These are phyloP conservation scores for Hozukius guyotensis DNA, from an alignment of 2,797 vertebrate genomes.

Conservation along the genomic window DNA sequence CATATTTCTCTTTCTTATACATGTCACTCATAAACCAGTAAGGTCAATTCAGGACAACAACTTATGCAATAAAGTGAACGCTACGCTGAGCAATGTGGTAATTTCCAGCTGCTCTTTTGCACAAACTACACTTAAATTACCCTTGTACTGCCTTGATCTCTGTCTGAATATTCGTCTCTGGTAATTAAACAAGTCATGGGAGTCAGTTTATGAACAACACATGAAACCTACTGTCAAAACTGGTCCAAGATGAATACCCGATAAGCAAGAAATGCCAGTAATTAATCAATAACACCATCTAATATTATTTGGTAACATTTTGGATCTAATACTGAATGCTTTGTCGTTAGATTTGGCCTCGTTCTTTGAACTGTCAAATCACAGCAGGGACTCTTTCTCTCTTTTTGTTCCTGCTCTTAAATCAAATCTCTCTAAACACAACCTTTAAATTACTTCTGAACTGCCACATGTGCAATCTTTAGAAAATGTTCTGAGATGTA, in stretches of 20 bases:
- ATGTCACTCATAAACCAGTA: neutral
- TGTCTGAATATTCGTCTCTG: constrained; percentile 19
- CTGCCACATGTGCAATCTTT: neutral
- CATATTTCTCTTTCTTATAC: neutral
- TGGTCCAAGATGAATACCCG: neutral
- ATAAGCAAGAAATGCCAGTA: neutral
- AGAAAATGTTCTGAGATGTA: neutral
- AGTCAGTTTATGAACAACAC: constrained; percentile 4
- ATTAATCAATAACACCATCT: neutral
- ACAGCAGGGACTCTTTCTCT: neutral
- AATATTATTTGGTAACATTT: neutral
- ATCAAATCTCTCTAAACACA: constrained; percentile 3
- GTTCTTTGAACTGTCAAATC: constrained; percentile 34
- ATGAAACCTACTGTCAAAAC: neutral
- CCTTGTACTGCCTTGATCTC: neutral
- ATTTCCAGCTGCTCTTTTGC: constrained; percentile 2
- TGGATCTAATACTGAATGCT: neutral
- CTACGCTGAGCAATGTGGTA: neutral
- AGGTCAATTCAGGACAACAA: constrained; percentile 6
- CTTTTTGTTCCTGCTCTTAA: constrained; percentile 9
- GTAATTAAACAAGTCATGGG: constrained; percentile 38
- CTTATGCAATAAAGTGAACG: neutral
- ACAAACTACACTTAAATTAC: neutral
- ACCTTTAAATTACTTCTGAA: neutral
- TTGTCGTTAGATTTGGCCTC: neutral